A percentile compares a stretch with the other conserved stretches of the same genome.
phyloP scores from a whole-genome alignment of 2,797 vertebrate genomes.

The Anguilla marmorata region DNA sequence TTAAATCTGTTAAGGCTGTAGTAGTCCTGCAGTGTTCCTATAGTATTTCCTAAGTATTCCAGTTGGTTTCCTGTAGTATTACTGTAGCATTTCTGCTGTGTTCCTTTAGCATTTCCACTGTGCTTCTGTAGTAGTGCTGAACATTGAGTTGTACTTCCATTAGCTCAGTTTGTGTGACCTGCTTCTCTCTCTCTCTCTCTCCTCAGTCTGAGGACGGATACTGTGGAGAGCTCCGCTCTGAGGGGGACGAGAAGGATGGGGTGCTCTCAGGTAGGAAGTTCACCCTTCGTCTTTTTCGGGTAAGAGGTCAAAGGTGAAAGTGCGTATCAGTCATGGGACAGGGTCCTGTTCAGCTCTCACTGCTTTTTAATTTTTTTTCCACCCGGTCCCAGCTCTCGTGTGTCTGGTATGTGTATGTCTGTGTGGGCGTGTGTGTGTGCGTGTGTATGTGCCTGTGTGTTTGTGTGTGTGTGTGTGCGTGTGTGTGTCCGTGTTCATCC shows the following conservation, averaged over 20 bases:
- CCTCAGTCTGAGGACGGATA: slow-evolving; percentile 57
- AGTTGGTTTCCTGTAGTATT: neutral
- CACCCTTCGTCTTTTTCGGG: neutral
- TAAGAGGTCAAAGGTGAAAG: neutral
- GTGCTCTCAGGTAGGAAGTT: slow-evolving; percentile 59
- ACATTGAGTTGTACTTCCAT: neutral
- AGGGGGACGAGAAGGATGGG: slow-evolving; percentile 61
- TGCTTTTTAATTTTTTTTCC: neutral
- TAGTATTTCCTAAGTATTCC: neutral
- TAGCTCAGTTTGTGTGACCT: slow-evolving; percentile 11
- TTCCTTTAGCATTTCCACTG: neutral
- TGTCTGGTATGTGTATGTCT: slow-evolving; percentile 12
- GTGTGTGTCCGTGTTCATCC: neutral
- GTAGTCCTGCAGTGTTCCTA: neutral
- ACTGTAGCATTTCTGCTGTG: neutral
- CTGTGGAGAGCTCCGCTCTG: slow-evolving; percentile 42
- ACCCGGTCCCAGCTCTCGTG: neutral
- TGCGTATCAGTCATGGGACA: neutral
- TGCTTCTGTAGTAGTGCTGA: neutral
- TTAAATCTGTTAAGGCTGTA: neutral
- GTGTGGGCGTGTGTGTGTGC: neutral
- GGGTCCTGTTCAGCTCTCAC: neutral
- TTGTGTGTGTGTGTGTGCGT: neutral
- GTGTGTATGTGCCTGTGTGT: neutral
- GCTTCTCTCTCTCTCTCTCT: slow-evolving; percentile 30